Percentiles rank a stretch among this genome's conserved stretches.
These are phyloP conservation scores for Caenorhabditis imperialis DNA, from an alignment of 2,888 invertebrate genomes.

Conservation along the genomic window DNA sequence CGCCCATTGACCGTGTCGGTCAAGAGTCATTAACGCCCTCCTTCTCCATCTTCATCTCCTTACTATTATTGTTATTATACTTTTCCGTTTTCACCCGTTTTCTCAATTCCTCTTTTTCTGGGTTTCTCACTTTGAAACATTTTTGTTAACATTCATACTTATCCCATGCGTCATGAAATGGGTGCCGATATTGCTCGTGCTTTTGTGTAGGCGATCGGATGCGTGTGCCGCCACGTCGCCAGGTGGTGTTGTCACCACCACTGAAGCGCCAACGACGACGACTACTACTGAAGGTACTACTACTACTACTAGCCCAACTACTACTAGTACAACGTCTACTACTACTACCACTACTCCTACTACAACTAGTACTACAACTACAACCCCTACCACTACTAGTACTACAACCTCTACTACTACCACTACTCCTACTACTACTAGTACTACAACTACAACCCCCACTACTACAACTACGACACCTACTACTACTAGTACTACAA, in stretches of 20 bases:
- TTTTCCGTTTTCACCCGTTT: too few species aligned
- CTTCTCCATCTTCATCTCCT: conserved; percentile 5
- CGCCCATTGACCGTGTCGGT: conserved; percentile 26
- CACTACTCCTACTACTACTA: conserved; percentile 4
- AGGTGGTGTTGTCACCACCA: not conserved
- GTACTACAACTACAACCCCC: conserved; percentile 2
- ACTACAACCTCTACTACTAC: not conserved
- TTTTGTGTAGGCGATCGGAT: not conserved
- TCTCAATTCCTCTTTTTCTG: too few species aligned
- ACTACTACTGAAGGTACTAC: not conserved
- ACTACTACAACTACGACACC: conserved; percentile 8
- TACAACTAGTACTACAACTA: too few species aligned
- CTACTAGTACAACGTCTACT: not conserved
- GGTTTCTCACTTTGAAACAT: too few species aligned
- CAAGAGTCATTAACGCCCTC: conserved; percentile 39
- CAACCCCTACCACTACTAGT: not conserved
- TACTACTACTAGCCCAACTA: not conserved
- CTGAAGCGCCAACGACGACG: not conserved
- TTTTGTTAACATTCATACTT: too few species aligned
- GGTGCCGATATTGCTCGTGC: conserved; percentile 7
- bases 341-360: conserved; percentile 7
- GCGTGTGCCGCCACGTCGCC: conserved; percentile 11
- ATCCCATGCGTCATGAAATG: conserved; percentile 45
- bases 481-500: not conserved
- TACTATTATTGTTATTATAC: too few species aligned